Conservation (phyloP, 53 echinoderm and acorn worm genomes). For the Apostichopus leukothele region DNA sequence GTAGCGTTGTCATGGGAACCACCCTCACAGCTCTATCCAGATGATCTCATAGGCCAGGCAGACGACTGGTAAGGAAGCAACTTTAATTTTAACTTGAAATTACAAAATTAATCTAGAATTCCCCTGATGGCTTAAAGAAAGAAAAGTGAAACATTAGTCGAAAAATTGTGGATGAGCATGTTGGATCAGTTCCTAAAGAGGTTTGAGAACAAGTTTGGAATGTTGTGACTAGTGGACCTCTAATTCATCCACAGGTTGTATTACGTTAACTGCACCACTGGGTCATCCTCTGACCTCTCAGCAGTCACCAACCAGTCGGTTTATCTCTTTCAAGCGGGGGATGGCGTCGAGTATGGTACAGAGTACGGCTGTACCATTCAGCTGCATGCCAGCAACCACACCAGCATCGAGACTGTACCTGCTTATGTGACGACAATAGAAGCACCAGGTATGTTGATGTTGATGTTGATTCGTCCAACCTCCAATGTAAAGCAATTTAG, state of each 20-base stretch:
- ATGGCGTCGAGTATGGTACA: conserved; percentile 69
- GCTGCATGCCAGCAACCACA: conserved; percentile 50
- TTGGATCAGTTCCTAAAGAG: too few relatives aligned
- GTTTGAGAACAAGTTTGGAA: neutral
- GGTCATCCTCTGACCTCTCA: conserved; percentile 51
- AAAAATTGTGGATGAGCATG: too few relatives aligned
- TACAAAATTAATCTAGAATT: too few relatives aligned
- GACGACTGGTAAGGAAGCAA: conserved; percentile 44
- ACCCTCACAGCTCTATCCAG: conserved; percentile 54
- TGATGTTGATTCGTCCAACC: too few relatives aligned
- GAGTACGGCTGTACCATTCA: conserved; percentile 72
- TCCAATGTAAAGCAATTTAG: too few relatives aligned
- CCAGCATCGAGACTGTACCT: conserved; percentile 62
- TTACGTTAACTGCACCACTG: conserved; percentile 68
- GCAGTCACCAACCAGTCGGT: conserved; percentile 32
- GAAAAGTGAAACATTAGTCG: too few relatives aligned
- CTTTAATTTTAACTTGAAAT: too few relatives aligned
- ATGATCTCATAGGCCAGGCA: neutral
- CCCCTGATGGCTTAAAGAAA: too few relatives aligned
- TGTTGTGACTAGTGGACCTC: neutral
- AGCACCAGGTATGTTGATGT: conserved; percentile 52
- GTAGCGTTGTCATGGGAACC: conserved; percentile 66
- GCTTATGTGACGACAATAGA: conserved; percentile 72
- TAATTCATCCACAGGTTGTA: conserved; percentile 58
- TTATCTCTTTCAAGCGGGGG: conserved; percentile 54